These are phyloP conservation scores for Morone saxatilis DNA, from an alignment of 2,113 vertebrate species.

Conservation along the genomic window DNA sequence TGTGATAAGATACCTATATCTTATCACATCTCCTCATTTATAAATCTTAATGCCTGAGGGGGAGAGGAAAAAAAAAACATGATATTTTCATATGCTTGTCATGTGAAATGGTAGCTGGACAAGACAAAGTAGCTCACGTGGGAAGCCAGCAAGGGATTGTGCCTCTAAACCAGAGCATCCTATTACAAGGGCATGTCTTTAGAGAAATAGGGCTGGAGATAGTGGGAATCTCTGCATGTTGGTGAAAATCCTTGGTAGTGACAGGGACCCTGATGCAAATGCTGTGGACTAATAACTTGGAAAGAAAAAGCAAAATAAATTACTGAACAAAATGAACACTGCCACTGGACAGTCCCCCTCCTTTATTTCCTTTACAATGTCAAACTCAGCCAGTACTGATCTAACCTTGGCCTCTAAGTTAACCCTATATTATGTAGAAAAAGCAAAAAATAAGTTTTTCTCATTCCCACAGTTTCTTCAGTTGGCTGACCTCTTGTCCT, in stretches of 20 bases:
- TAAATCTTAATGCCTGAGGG: neutral
- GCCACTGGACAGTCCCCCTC: too few species aligned
- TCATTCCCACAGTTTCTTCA: neutral
- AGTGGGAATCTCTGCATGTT: neutral
- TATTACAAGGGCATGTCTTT: neutral
- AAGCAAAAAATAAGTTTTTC: neutral
- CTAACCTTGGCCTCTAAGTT: neutral
- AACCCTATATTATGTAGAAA: neutral
- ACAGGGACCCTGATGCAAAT: neutral
- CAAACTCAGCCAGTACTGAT: neutral
- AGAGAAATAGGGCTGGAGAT: neutral
- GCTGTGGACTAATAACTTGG: neutral
- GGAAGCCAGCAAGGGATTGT: slow-evolving; percentile 10
- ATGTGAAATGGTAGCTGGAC: neutral
- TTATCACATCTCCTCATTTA: too few species aligned
- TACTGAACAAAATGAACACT: neutral
- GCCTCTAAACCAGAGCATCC: neutral
- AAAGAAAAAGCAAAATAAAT: neutral
- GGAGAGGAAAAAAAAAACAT: neutral
- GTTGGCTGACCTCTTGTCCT: slow-evolving; percentile 3
- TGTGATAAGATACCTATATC: neutral
- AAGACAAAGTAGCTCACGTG: neutral
- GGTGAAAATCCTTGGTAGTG: neutral
- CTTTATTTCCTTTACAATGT: neutral
- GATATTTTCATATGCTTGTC: neutral